Percentiles rank a stretch among this genome's conserved stretches.
Conservation (phyloP, 1,140 invertebrate species). For the Cyclargus thomasi region DNA sequence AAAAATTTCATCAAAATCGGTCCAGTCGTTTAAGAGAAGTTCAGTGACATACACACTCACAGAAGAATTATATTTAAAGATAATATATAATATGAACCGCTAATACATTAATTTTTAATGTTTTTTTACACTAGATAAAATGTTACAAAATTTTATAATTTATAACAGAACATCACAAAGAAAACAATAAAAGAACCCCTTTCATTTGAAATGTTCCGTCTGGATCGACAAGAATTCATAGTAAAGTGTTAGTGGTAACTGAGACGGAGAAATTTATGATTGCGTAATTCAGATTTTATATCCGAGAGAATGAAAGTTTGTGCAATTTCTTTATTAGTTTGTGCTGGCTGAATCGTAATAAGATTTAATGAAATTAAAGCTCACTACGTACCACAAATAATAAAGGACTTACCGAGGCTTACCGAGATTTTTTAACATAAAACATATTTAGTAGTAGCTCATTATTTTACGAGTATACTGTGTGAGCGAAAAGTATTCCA, state of each 20-base stretch:
- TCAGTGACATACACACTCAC: no score
- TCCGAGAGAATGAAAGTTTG: not conserved
- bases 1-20: no score
- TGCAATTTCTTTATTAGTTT: not conserved
- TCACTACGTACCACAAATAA: not conserved
- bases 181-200: not conserved
- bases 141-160: no score
- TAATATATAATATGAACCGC: no score
- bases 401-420: not conserved
- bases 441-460: not conserved
- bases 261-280: constrained; percentile 12
- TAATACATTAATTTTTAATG: no score
- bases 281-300: not conserved
- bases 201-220: constrained; percentile 2
- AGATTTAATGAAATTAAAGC: not conserved
- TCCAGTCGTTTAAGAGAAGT: no score
- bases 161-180: not conserved
- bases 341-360: not conserved
- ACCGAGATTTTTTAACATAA: not conserved
- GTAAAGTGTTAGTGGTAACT: constrained; percentile 10
- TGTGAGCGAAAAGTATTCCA: no score
- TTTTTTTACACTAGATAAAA: no score
- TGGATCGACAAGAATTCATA: constrained; percentile 3
- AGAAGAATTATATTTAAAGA: no score
- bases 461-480: no score